Evolutionary conservation across 2,797 vertebrate genomes (phyloP).

Genomic region (Melanitta fusca): DNA sequence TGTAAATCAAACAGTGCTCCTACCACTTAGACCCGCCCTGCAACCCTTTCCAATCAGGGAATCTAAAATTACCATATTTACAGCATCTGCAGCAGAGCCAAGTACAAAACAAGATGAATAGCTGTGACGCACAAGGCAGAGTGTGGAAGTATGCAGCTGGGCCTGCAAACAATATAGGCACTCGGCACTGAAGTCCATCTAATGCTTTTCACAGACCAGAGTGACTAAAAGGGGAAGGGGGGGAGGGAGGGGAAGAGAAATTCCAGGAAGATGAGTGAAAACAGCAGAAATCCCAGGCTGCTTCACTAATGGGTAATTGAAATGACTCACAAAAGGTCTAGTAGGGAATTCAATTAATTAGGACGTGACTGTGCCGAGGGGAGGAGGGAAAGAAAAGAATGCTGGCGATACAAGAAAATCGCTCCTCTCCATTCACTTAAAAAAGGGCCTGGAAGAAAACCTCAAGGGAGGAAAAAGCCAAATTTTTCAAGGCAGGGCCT

Average conservation of each 20-base stretch:
- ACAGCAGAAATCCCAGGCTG: conserved; percentile 70
- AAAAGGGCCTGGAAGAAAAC: conserved; percentile 53
- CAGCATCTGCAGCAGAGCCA: conserved; percentile 79
- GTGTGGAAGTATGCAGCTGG: conserved; percentile 74
- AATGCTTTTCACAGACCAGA: conserved; percentile 77
- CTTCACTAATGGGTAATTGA: conserved; percentile 77
- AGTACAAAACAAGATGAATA: conserved; percentile 82
- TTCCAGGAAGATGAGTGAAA: conserved; percentile 76
- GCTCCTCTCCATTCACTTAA: conserved; percentile 45
- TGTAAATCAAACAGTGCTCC: conserved; percentile 67
- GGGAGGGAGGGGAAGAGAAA: conserved; percentile 66
- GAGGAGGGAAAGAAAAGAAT: conserved; percentile 68
- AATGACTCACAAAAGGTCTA: conserved; percentile 77
- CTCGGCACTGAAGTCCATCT: conserved; percentile 65
- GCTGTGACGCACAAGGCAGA: conserved; percentile 76
- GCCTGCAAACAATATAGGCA: conserved; percentile 77
- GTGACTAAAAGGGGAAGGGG: conserved; percentile 68
- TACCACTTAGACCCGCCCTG: conserved; percentile 56
- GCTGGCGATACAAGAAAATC: conserved; percentile 57
- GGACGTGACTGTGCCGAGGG: conserved; percentile 57
- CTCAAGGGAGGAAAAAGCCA: background rate
- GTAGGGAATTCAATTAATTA: conserved; percentile 80
- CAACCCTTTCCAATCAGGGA: conserved; percentile 78
- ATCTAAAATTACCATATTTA: conserved; percentile 84
- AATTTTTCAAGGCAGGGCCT: conserved; percentile 4